Conservation (phyloP, 2,113 vertebrate species). For the Narcine bancroftii region DNA sequence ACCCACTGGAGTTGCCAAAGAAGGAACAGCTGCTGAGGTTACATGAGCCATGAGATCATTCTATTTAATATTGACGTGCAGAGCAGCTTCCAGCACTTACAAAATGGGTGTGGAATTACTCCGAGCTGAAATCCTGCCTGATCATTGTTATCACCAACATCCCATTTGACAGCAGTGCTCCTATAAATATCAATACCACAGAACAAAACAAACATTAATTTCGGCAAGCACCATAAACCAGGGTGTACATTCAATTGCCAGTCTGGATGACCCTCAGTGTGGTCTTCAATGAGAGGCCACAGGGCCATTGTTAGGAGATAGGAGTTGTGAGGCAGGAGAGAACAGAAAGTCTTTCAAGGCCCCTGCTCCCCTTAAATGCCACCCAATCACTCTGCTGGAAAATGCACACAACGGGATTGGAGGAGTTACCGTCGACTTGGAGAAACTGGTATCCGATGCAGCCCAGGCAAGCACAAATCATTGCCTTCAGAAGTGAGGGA, state of each 20-base stretch:
- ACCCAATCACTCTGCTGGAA: background rate
- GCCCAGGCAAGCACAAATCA: background rate
- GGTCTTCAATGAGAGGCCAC: too few relatives aligned
- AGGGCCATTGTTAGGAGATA: too few relatives aligned
- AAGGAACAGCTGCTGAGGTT: background rate
- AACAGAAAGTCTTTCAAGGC: too few relatives aligned
- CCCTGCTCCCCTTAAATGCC: too few relatives aligned
- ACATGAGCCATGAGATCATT: background rate
- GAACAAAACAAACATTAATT: too few relatives aligned
- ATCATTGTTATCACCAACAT: background rate
- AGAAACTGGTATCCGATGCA: background rate
- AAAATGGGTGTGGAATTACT: background rate
- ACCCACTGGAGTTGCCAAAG: background rate
- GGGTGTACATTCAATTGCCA: too few relatives aligned
- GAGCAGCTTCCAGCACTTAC: background rate
- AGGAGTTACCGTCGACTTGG: background rate
- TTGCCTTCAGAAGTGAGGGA: background rate
- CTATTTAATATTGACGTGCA: background rate
- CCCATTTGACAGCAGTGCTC: background rate
- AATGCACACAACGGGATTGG: background rate
- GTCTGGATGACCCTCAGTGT: too few relatives aligned
- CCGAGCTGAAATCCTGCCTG: background rate
- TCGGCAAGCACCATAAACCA: too few relatives aligned
- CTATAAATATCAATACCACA: background rate
- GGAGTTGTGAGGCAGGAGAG: too few relatives aligned